Evolutionary conservation across 2,113 vertebrate genomes (phyloP).

Genomic region (Microtus pennsylvanicus): DNA sequence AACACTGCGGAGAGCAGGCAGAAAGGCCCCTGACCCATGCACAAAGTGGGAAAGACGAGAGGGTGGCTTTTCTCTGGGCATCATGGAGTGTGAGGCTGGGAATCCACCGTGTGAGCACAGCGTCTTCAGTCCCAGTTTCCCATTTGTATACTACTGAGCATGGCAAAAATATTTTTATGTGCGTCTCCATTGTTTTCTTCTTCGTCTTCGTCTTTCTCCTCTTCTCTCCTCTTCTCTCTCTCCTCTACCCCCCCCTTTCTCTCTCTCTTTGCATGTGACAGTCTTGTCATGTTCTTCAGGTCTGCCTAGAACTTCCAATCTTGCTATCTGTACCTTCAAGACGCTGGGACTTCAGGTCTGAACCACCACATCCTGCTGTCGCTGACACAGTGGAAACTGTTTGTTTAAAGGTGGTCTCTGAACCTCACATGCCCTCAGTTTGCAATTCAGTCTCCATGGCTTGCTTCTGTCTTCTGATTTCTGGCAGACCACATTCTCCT

Average conservation of each 20-base stretch:
- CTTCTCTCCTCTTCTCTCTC: rapidly evolving
- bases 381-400: not conserved
- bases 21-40: not conserved
- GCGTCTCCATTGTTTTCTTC: not conserved
- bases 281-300: not conserved
- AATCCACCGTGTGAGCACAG: not conserved
- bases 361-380: not conserved
- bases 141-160: not conserved
- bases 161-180: not conserved
- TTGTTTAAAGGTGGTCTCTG: not conserved
- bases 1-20: not conserved
- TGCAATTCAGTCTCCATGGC: not conserved
- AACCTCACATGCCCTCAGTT: not conserved
- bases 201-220: too few relatives aligned
- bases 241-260: not conserved
- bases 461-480: not conserved
- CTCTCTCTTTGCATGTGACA: not conserved
- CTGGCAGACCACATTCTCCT: not conserved
- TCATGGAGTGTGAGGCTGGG: too few relatives aligned
- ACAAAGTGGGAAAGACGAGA: not conserved
- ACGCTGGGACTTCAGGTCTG: not conserved
- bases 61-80: not conserved
- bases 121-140: not conserved
- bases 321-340: not conserved
- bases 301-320: not conserved